Evolutionary conservation across 2,797 vertebrate genomes (phyloP).

Genomic region (Takifugu rubripes): DNA sequence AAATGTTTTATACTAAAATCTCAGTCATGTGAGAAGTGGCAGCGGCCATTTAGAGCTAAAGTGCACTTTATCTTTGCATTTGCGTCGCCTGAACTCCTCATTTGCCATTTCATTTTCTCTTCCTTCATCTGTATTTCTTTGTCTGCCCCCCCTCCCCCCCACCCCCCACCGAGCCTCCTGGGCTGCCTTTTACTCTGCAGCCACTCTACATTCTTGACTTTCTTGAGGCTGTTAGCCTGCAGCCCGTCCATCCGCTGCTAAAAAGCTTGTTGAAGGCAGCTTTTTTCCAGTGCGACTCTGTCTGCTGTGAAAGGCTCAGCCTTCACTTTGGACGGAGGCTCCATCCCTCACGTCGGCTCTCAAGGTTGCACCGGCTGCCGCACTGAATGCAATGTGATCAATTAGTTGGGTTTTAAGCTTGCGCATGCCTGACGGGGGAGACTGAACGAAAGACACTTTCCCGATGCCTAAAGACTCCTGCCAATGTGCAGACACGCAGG

Average conservation of each 20-base stretch:
- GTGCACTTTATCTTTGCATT: too few relatives aligned
- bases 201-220: conserved; percentile 25
- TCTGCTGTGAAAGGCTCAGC: conserved; percentile 17
- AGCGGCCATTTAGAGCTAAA: background rate
- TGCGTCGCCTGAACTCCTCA: too few relatives aligned
- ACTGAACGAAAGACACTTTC: conserved; percentile 29
- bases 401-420: conserved; percentile 38
- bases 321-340: conserved; percentile 13
- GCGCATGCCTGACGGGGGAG: conserved; percentile 10
- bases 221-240: conserved; percentile 32
- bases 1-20: background rate
- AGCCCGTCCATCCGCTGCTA: conserved; percentile 8
- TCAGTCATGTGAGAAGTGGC: too few relatives aligned
- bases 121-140: conserved; percentile 15
- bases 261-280: too few relatives aligned
- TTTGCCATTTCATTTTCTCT: background rate
- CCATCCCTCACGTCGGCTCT: conserved; percentile 10
- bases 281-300: conserved; percentile 20
- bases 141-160: conserved; percentile 5
- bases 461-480: conserved; percentile 28
- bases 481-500: conserved; percentile 27
- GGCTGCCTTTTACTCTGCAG: conserved; percentile 24
- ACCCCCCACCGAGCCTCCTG: conserved; percentile 2
- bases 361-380: conserved; percentile 12
- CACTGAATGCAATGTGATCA: conserved; percentile 35